Evolutionary conservation across 2,888 invertebrate species (phyloP), one percentile per base, ranked within the genome.

Genomic region (Athalia cordata): DNA sequence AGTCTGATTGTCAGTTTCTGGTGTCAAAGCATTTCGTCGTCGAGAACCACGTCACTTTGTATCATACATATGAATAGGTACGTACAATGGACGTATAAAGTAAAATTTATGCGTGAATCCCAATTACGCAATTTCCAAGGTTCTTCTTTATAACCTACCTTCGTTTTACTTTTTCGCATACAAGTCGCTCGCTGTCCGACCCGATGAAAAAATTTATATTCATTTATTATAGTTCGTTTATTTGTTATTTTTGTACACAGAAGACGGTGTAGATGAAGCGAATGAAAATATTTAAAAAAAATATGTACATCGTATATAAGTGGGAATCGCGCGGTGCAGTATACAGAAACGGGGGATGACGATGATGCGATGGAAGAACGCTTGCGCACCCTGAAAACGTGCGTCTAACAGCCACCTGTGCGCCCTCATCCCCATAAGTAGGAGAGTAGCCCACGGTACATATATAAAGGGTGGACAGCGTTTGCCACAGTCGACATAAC

Each of bases 401-500:
- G 82, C 78, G 72, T 77, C 81, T 79, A 82, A 79, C 82, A 79
- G 83, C 82, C 85, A 86, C 84, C 86, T 84, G 84, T 85, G 83
- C 81, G 79, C 80, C 77, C 79, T 72, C 72, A 72, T 72, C 72
- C 72, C 72, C 72, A 59, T 59, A 4, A 9, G 13, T 59, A 15
- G 43, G 49, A 68, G 9, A 52, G 5, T 55, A 55, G 66, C 77
- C 80, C 80, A 81, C 81, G 29, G 79, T 83, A 83, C 87, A 87
- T 88, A 88, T 88, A 87, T 82, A 82, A 85, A 81, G 85, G 82
- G 78, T 77, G 78, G 81, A 82, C 80, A 80, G 83, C 82, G 80
- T 77, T 81, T 80, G 82, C 77, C 83, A 85, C 88, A 86, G 85
- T 87, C 85, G 29, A 29, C 84, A 82, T 83, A 84, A 84, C 85